Percentiles rank a stretch among this genome's conserved stretches.
Evolutionary conservation across 2,888 invertebrate genomes (phyloP).

Genomic region (Tenthredo livida): DNA sequence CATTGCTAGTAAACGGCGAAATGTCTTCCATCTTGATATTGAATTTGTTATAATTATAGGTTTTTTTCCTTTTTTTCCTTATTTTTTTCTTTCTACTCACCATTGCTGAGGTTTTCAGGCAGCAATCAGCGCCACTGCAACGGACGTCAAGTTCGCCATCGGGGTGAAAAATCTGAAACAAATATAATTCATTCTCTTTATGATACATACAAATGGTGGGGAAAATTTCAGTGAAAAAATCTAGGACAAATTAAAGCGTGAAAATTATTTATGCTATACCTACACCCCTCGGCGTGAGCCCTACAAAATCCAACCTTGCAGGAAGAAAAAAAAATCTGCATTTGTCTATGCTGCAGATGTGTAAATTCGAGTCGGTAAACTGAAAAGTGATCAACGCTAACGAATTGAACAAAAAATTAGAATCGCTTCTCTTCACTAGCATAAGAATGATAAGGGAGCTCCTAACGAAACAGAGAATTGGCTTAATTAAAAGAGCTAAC

Average conservation of each 20-base stretch:
- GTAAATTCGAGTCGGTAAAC: neutral
- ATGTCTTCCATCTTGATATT: slow-evolving; percentile 27
- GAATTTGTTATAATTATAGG: slow-evolving; percentile 36
- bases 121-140: neutral
- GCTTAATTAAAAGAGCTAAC: slow-evolving; percentile 46
- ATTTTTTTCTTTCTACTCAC: too few relatives aligned
- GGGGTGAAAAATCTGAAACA: neutral
- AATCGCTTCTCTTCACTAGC: slow-evolving; percentile 22
- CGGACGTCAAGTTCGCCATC: neutral
- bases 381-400: slow-evolving; percentile 24
- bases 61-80: neutral
- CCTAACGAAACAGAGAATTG: slow-evolving; percentile 44
- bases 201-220: neutral
- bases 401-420: slow-evolving; percentile 20
- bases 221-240: neutral
- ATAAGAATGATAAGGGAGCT: slow-evolving; percentile 27
- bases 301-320: neutral
- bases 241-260: neutral
- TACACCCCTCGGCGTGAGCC: too few relatives aligned
- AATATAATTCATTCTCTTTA: neutral
- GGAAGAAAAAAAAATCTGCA: too few relatives aligned
- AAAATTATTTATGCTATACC: too few relatives aligned
- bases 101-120: neutral
- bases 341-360: neutral
- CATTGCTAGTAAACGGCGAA: slow-evolving; percentile 33